Conservation (phyloP, 2,888 invertebrate species). For the Leptarthrus brevirostris region DNA sequence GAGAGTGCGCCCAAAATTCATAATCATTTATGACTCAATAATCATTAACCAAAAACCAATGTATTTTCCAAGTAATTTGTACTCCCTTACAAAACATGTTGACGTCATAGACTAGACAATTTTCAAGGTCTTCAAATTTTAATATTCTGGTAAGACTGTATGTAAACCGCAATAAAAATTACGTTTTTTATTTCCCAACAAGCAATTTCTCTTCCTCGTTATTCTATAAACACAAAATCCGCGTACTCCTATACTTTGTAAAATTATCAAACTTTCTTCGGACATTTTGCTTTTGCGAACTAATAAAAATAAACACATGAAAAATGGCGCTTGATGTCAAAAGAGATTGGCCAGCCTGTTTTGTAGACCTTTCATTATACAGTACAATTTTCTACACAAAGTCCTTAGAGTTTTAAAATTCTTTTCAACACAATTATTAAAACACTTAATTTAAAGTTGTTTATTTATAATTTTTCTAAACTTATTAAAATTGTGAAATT, state of each 20-base stretch:
- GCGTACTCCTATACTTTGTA: not conserved
- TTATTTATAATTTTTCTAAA: no score
- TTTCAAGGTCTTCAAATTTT: constrained; percentile 35
- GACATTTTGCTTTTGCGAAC: constrained; percentile 14
- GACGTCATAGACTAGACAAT: constrained; percentile 29
- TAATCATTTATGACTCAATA: constrained; percentile 26
- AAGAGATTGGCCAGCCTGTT: not conserved
- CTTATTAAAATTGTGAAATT: not conserved
- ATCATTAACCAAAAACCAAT: not conserved
- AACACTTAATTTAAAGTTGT: no score
- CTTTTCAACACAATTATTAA: no score
- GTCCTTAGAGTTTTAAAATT: not conserved
- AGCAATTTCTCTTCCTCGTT: constrained; percentile 20
- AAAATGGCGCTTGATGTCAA: constrained; percentile 14
- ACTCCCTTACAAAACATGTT: constrained; percentile 21
- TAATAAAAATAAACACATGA: constrained; percentile 11
- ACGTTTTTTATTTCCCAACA: not conserved
- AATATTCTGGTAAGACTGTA: not conserved
- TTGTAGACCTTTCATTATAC: constrained; percentile 13
- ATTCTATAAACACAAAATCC: constrained; percentile 26
- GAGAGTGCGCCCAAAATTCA: not conserved
- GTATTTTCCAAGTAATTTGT: constrained; percentile 7
- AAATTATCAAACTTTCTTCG: not conserved
- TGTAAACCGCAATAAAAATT: not conserved
- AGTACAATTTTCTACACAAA: not conserved